Conservation (phyloP, 1,140 invertebrate genomes). For the Tribolium madens region DNA sequence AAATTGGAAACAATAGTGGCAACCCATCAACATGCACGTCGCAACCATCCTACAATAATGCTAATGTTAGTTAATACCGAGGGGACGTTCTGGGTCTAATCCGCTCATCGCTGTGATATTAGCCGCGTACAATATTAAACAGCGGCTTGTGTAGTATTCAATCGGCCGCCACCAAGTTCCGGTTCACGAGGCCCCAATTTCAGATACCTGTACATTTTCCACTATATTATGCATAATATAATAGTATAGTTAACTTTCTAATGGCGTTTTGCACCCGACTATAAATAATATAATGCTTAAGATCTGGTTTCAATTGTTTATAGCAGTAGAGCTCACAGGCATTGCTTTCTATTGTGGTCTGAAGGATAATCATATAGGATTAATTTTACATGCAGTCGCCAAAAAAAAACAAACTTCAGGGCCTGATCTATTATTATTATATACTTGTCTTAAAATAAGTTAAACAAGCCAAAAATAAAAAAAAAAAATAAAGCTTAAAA, state of each 20-base stretch:
- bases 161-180: conserved; percentile 29
- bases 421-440: no score
- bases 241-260: conserved; percentile 20
- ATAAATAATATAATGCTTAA: conserved; percentile 1
- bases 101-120: conserved; percentile 50
- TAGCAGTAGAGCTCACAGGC: not conserved
- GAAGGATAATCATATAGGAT: not conserved
- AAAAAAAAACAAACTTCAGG: no score
- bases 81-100: conserved; percentile 45
- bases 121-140: conserved; percentile 50
- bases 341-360: not conserved
- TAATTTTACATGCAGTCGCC: not conserved
- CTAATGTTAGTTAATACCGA: conserved; percentile 50
- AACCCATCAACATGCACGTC: conserved; percentile 35
- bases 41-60: conserved; percentile 47
- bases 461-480: no score
- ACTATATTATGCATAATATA: conserved; percentile 32
- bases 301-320: conserved; percentile 12
- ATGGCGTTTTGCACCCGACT: not conserved
- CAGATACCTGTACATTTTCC: conserved; percentile 26
- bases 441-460: no score
- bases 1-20: conserved; percentile 37
- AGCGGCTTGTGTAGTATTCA: conserved; percentile 44
- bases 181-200: conserved; percentile 19
- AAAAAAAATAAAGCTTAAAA: no score